These are phyloP conservation scores for Drosophila meridiana DNA, from an alignment of 2,888 invertebrate genomes.

Conservation along the genomic window DNA sequence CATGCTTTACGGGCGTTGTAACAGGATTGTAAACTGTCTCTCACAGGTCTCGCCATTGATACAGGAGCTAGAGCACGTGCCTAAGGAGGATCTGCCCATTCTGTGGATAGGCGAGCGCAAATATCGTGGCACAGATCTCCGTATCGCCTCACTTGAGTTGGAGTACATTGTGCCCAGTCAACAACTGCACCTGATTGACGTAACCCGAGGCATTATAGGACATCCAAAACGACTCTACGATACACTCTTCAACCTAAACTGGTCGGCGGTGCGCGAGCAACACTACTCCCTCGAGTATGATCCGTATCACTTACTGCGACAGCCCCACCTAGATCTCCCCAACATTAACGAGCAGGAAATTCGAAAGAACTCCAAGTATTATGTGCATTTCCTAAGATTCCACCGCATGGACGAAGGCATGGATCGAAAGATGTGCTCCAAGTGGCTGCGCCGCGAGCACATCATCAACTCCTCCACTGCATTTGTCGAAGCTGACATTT, in stretches of 20 bases:
- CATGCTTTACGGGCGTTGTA: conserved; percentile 78
- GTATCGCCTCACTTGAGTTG: conserved; percentile 79
- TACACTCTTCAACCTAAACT: conserved; percentile 77
- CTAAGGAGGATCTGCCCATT: conserved; percentile 76
- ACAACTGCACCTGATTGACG: conserved; percentile 79
- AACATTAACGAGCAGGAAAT: conserved; percentile 56
- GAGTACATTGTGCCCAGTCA: conserved; percentile 81
- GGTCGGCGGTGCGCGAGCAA: conserved; percentile 73
- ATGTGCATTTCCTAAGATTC: not conserved
- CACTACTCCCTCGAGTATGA: conserved; percentile 75
- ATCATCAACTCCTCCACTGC: not conserved
- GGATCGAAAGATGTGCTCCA: not conserved
- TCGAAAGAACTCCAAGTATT: conserved; percentile 6
- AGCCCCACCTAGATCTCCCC: conserved; percentile 76
- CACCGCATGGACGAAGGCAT: not conserved
- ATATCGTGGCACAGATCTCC: conserved; percentile 82
- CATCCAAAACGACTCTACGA: conserved; percentile 82
- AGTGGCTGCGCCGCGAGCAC: conserved; percentile 5
- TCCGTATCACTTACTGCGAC: conserved; percentile 79
- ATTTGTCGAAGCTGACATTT: not conserved
- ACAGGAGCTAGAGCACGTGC: conserved; percentile 76
- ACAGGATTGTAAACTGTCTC: conserved; percentile 79
- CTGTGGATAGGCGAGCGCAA: conserved; percentile 84
- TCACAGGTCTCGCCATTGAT: conserved; percentile 82
- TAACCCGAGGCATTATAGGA: conserved; percentile 82